Percentiles rank a stretch among this genome's conserved stretches.
Conservation (phyloP, 2,888 invertebrate genomes). For the Baccha elongata region DNA sequence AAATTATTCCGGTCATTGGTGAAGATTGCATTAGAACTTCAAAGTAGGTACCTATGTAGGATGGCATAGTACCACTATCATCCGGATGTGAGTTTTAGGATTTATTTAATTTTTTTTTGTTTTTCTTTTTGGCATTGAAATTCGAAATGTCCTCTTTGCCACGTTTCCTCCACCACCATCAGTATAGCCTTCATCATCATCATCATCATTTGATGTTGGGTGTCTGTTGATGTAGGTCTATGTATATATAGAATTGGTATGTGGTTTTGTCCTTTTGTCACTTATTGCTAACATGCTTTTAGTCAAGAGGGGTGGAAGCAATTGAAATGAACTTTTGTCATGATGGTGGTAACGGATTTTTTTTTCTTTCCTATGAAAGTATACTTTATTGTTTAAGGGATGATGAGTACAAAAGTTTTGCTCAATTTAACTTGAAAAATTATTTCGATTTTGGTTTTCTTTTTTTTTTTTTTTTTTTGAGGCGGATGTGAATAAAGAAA, state of each 20-base stretch:
- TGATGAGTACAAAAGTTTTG: conserved; percentile 42
- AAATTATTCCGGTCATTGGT: conserved; percentile 53
- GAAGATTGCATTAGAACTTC: conserved; percentile 40
- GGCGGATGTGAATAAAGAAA: conserved; percentile 17
- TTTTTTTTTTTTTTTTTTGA: not conserved
- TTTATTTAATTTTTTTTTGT: conserved; percentile 33
- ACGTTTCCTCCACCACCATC: not conserved
- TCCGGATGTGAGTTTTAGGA: conserved; percentile 20
- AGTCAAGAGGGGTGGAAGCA: conserved; percentile 7
- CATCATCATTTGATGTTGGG: conserved; percentile 28
- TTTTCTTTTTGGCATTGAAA: conserved; percentile 17
- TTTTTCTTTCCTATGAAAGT: not conserved
- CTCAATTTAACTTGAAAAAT: conserved; percentile 57
- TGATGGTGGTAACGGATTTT: not conserved
- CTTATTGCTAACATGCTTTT: conserved; percentile 12
- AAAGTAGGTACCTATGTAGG: not conserved
- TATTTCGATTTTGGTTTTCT: not conserved
- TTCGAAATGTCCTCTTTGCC: conserved; percentile 1
- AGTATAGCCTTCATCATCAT: conserved; percentile 1
- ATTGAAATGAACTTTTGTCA: conserved; percentile 35
- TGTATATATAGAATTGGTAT: conserved; percentile 22
- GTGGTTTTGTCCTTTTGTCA: conserved; percentile 28
- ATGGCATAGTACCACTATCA: too few species aligned
- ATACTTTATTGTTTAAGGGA: conserved; percentile 30
- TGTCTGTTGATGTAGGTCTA: conserved; percentile 62